A percentile compares a stretch with the other conserved stretches of the same genome.
Evolutionary conservation across 1,140 invertebrate genomes (phyloP).

Genomic region (Drosophila kikkawai): DNA sequence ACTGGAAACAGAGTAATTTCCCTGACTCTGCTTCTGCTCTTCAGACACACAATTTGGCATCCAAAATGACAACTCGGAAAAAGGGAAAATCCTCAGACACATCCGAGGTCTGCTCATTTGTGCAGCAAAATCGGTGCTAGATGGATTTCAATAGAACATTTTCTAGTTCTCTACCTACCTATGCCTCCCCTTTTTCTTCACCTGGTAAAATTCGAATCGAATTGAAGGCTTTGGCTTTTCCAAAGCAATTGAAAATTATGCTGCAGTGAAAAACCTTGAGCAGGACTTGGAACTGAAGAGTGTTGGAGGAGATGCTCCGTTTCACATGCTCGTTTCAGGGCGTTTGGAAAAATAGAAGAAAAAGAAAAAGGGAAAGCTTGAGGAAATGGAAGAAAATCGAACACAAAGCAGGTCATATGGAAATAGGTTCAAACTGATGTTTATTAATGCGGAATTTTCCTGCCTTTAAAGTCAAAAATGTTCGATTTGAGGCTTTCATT

Average conservation of each 20-base stretch:
- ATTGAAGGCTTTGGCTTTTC: constrained; percentile 35
- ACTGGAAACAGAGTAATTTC: constrained; percentile 12
- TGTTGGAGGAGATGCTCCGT: constrained; percentile 41
- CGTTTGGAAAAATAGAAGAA: constrained; percentile 4
- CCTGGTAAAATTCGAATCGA: constrained; percentile 41
- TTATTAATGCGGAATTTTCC: constrained; percentile 45
- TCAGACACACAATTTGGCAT: constrained; percentile 14
- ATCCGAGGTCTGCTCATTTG: constrained; percentile 42
- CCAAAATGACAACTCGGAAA: constrained; percentile 27
- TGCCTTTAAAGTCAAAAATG: constrained; percentile 18
- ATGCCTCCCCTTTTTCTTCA: not conserved
- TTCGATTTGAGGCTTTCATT: not conserved
- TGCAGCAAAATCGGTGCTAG: constrained; percentile 37
- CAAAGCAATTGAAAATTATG: constrained; percentile 56
- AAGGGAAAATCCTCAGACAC: constrained; percentile 10
- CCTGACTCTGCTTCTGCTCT: not conserved
- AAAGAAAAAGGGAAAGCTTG: not conserved
- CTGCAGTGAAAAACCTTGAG: constrained; percentile 46
- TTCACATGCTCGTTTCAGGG: constrained; percentile 39
- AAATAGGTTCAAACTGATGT: constrained; percentile 55
- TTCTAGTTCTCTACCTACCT: not conserved
- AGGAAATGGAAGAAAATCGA: constrained; percentile 23
- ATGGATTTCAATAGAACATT: constrained; percentile 29
- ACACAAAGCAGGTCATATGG: constrained; percentile 76
- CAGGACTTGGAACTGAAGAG: constrained; percentile 47